Evolutionary conservation across 2,113 vertebrate genomes (phyloP).

Genomic region (Elachura formosa): DNA sequence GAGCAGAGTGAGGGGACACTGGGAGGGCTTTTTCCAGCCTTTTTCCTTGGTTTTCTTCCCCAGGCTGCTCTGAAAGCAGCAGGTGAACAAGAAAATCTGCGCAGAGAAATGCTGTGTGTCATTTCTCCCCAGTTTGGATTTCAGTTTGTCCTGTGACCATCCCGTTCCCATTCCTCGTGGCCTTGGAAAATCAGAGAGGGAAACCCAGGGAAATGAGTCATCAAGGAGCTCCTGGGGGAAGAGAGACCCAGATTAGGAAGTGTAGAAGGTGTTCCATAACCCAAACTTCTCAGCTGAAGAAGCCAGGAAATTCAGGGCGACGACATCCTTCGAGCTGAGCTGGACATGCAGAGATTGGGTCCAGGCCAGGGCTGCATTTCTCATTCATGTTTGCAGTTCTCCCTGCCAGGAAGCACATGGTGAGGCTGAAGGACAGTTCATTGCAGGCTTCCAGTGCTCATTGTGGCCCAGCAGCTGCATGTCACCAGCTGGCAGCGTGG

Average conservation of each 20-base stretch:
- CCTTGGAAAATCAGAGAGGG: background rate
- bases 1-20: background rate
- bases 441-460: background rate
- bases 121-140: background rate
- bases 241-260: background rate
- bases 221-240: background rate
- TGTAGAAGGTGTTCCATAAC: background rate
- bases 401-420: background rate
- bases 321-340: rapidly evolving
- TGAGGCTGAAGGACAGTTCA: constrained; percentile 39
- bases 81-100: background rate
- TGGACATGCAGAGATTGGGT: background rate
- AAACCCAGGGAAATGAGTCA: constrained; percentile 43
- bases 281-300: background rate
- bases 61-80: background rate
- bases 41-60: background rate
- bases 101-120: background rate
- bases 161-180: background rate
- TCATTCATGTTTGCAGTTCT: background rate
- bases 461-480: constrained; percentile 42
- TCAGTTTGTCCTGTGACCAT: background rate
- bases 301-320: background rate
- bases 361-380: background rate
- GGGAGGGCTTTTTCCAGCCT: background rate
- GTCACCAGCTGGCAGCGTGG: constrained; percentile 24